Conservation (phyloP, 2,113 vertebrate species). For the Rhinolophus ferrumequinum region DNA sequence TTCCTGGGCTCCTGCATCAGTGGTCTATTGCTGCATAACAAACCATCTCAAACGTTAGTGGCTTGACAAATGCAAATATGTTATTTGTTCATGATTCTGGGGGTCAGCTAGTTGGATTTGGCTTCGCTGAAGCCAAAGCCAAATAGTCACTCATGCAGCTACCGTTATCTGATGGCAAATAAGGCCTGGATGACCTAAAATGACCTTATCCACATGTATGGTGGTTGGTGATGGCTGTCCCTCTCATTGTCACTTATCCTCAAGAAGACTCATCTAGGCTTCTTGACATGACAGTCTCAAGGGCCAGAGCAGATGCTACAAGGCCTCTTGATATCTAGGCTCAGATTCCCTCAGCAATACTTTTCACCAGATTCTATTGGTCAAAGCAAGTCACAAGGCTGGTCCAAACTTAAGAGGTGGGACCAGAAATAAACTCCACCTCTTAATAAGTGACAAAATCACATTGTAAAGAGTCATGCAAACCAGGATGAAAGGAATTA, state of each 20-base stretch:
- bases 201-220: not conserved
- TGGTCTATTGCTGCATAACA: not conserved
- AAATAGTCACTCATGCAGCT: not conserved
- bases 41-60: not conserved
- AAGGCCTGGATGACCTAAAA: not conserved
- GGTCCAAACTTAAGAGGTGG: not conserved
- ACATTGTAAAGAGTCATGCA: slow-evolving; percentile 4
- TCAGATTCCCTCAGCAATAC: not conserved
- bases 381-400: slow-evolving; percentile 1
- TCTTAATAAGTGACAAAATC: not conserved
- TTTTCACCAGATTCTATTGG: not conserved
- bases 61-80: not conserved
- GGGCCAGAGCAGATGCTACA: not conserved
- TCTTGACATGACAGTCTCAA: not conserved
- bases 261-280: not conserved
- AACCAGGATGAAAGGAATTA: not conserved
- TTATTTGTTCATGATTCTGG: not conserved
- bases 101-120: not conserved
- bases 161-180: not conserved
- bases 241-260: not conserved
- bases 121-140: not conserved
- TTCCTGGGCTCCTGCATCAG: not conserved
- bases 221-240: not conserved
- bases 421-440: not conserved
- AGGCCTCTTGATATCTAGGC: not conserved